Conservation (phyloP, 1,140 invertebrate genomes). For the Lepidurus packardi region DNA sequence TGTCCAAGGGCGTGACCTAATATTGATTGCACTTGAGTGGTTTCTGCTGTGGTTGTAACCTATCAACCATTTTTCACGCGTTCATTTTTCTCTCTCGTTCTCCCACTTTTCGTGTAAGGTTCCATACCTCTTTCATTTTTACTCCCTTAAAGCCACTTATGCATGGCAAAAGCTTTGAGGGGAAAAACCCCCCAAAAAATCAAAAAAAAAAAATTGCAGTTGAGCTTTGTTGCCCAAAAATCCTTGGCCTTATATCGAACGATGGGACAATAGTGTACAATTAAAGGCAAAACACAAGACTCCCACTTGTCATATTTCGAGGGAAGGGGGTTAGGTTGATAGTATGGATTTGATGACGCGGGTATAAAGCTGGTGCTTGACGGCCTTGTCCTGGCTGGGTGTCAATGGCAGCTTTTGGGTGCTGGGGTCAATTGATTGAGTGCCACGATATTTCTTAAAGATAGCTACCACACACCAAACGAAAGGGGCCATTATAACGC, state of each 20-base stretch:
- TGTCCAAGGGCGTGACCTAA: conserved; percentile 3
- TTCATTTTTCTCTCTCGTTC: background rate
- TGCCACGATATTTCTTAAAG: background rate
- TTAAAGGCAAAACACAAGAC: background rate
- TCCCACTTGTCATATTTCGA: background rate
- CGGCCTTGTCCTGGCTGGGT: background rate
- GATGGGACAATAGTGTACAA: background rate
- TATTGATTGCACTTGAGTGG: conserved; percentile 4
- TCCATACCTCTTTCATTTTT: background rate
- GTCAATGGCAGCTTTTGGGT: background rate
- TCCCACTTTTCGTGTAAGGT: background rate
- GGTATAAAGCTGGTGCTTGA: background rate
- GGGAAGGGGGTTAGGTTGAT: background rate
- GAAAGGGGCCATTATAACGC: too few relatives aligned
- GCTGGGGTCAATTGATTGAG: conserved; percentile 2
- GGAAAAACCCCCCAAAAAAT: background rate
- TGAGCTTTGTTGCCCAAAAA: too few relatives aligned
- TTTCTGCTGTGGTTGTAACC: conserved; percentile 9
- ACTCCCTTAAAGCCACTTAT: conserved; percentile 4
- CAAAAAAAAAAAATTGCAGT: background rate
- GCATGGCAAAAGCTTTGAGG: background rate
- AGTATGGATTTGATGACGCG: conserved; percentile 13
- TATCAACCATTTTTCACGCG: background rate
- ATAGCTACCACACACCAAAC: background rate
- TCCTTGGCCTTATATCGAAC: background rate